These are phyloP conservation scores for Ptychochromis oligacanthus DNA, from an alignment of 2,113 vertebrate species.

Conservation along the genomic window DNA sequence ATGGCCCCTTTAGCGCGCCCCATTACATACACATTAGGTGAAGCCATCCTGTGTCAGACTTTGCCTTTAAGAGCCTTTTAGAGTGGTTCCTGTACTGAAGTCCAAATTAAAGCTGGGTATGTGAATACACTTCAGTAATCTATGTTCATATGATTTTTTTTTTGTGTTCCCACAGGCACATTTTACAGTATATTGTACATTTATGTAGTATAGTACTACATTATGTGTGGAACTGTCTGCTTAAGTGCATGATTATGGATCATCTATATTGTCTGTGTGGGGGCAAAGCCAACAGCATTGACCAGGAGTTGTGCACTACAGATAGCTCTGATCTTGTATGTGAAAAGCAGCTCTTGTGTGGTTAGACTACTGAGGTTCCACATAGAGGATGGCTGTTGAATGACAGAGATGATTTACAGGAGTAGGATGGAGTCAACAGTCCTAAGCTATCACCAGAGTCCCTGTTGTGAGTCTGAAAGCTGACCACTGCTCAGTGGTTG, in stretches of 20 bases:
- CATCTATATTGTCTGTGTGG: background rate
- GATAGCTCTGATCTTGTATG: conserved; percentile 40
- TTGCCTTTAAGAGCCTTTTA: conserved; percentile 43
- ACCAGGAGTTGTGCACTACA: conserved; percentile 24
- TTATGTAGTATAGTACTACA: conserved; percentile 4
- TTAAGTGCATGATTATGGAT: conserved; percentile 2
- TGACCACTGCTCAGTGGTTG: conserved; percentile 13
- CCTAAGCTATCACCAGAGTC: background rate
- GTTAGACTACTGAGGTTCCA: conserved; percentile 72
- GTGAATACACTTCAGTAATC: conserved; percentile 19
- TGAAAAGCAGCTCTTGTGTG: conserved; percentile 54
- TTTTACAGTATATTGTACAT: background rate
- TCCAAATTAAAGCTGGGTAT: conserved; percentile 16
- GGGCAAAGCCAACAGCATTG: conserved; percentile 7
- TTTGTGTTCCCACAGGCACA: background rate
- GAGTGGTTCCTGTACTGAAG: conserved; percentile 9
- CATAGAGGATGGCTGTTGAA: conserved; percentile 50
- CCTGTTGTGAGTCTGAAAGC: conserved; percentile 25
- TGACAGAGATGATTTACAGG: conserved; percentile 67
- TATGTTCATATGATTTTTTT: background rate
- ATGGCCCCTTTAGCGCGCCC: conserved; percentile 45
- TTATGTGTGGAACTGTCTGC: conserved; percentile 3
- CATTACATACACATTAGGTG: conserved; percentile 44
- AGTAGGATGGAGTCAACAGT: conserved; percentile 52
- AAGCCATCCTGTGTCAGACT: conserved; percentile 32